Conservation (phyloP, 2,113 vertebrate genomes). For the Oncorhynchus kisutch region DNA sequence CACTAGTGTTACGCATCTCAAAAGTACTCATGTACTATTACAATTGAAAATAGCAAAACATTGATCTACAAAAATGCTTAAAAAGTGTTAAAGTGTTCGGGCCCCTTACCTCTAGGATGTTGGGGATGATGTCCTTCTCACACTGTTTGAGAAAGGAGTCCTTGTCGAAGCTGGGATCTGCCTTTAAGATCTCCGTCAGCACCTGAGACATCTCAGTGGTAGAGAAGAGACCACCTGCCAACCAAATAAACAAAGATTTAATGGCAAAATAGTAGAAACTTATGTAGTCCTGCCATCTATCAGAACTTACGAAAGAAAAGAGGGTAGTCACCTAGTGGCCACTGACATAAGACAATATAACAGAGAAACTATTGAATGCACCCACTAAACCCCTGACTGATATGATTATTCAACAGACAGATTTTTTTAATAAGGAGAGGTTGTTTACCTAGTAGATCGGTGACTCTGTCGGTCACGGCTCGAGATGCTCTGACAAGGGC, state of each 20-base stretch:
- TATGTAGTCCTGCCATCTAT: background rate
- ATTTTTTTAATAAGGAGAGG: no score
- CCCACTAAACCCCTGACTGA: background rate
- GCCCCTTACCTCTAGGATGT: constrained; percentile 83
- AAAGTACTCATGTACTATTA: background rate
- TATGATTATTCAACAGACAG: constrained; percentile 61
- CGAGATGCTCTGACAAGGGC: constrained; percentile 86
- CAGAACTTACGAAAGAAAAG: background rate
- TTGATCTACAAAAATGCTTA: background rate
- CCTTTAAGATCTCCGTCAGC: constrained; percentile 86
- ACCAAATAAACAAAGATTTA: constrained; percentile 12
- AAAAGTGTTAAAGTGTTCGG: background rate
- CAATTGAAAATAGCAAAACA: background rate
- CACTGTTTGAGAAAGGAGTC: constrained; percentile 86
- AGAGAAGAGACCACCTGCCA: constrained; percentile 88
- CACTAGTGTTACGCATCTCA: background rate
- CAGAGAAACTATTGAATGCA: no score
- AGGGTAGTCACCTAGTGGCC: background rate
- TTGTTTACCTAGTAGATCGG: constrained; percentile 81
- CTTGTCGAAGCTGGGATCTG: constrained; percentile 86
- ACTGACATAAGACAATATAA: no score
- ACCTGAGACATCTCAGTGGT: constrained; percentile 92
- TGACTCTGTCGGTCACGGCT: constrained; percentile 88
- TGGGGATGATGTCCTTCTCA: constrained; percentile 88
- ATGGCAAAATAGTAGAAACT: background rate